Base-by-base conservation (phyloP, 92 coral and sea anemone genomes). In the Metridium senile region DNA sequence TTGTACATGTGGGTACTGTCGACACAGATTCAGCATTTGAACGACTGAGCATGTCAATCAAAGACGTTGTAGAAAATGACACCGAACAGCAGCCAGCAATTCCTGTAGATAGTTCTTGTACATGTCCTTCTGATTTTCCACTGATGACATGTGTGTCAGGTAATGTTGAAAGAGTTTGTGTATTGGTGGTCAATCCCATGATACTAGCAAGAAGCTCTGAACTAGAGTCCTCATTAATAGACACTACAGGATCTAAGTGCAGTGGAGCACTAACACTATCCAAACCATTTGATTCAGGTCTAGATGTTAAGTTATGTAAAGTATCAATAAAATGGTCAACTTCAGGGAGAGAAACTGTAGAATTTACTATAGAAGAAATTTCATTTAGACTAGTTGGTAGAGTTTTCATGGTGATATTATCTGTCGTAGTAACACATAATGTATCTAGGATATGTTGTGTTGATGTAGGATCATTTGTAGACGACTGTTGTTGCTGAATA, bases 91-190 rank as follows among this genome's bases (percentile, higher is more conserved):
- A 80, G 4, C 91, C 91, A 72, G 93, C 71, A 26, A 89, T 75
- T 69, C 90, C 91, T 68, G 93, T 82, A 47, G 89, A 85, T 23
- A 92, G 67, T 35, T 82, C 91, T 66, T 92, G 91, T 9, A 80
- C 71, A 19, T 85, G 93, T 34, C 80, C 81, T 19, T 78, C 76
- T 20, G 92, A 47, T 29, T 54, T 68, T 28, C 74, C 65, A 1
- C 66, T 39, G 33, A 76, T 19, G 29, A 30, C 70, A 25, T 45
- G 79, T 58, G 64, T 20, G 16, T 62, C 73, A 33, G 81, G 20
- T 29, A 84, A 66, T 26, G 70, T 68, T 11, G 85, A 22, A 11
- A 74, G 63, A 23, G 68, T 64, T 30, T 72, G 65, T 0, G 85
- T 33, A 26, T 68, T 70, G 33, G 76, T 84, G 46, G 87, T 67